Evolutionary conservation across 2,113 vertebrate species (phyloP), one percentile per base, ranked within the genome.

Genomic region (Tautogolabrus adspersus): DNA sequence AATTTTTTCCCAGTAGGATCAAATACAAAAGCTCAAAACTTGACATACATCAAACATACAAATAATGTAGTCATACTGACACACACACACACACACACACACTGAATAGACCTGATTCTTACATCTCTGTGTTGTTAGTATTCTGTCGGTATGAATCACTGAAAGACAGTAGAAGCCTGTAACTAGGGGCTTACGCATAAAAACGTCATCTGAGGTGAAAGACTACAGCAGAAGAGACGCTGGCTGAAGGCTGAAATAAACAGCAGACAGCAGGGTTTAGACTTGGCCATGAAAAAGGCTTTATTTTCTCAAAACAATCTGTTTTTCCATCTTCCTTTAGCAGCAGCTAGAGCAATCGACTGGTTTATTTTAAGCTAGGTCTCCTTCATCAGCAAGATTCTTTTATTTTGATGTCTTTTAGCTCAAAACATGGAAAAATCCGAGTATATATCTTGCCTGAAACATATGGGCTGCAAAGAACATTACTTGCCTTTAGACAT

Each of bases 211-310:
- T 68, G 57, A 66, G 44, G 26, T 83, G 55, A 82, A 81, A 60
- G 51, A 75, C 72, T 79, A 63, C 56, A 77, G 71, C 37, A 49
- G 34, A 34, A 63, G 70, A 74, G 63, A 60, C 47, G 19, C 62
- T 46, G 34, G 57, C 69, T 75, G 73, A 81, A 88, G 77, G 77
- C 71, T 79, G 59, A 71, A 63, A 86, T 72, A 66, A 90, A 87
- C 30, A 69, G 51, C 52, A 59, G 18, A 72, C 23, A 65, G 42
- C 64, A 68, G 65, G 72, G 74, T 77, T 76, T 51, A 57, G 47
- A 67, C 21, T 64, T 21, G n/a, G 18, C 26, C 19, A n/a, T 65
- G 69, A 65, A 78, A 63, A 68, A 66, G n/a, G 37, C 26, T 16
- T 19, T 2, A 18, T 64, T 49, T 1, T 7, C 42, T 67, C 5